Base-by-base conservation (phyloP, 2,888 invertebrate species). In the Tinea semifulvella region DNA sequence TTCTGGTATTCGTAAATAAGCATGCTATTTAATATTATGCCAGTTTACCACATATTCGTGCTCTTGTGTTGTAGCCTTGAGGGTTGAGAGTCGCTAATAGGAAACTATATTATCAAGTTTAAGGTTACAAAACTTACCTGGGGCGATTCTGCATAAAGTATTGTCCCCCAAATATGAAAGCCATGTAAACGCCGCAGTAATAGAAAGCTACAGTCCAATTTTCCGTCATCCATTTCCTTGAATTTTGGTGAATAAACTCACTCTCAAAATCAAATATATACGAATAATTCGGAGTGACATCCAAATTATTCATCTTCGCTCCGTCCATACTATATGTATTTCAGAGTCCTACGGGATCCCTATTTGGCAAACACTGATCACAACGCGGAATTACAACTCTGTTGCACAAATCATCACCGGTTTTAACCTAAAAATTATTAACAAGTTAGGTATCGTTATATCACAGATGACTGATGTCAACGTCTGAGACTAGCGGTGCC, bases 121-220 rank as follows among this genome's bases (percentile, higher is more conserved):
- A 26, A 31, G 31, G 31, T 13, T 31, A 31, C 7, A 31, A 26
- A 31, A 62, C 84, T 75, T 61, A 86, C 79, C 93, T 88, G 50
- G 92, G 91, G 56, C 98, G 86, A 62, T 88, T 88, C 67, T 92
- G 90, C 98, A 99, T 99, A 64, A 91, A 91, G 62, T 92, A 88
- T 68, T 96, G 95, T 39, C 96, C 96, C 51, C 91, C 91, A 72
- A 96, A 98, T 60, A 99, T 94, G 50, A 96, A 84, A 50, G 94
- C 85, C 89, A 98, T 93, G 71, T 99, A 99, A 53, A 92, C 84
- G 52, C 92, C 93, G 52, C 92, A 83, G 65, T 89, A 91, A 62
- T 95, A 94, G 75, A 96, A 94, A 46, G 93, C 92, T 64, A 91
- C 88, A 47, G 93, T 94, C 98, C 98, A 98, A 73, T 98, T 94